Percentiles rank a stretch among this genome's conserved stretches.
These are phyloP conservation scores for Taenaris catops DNA, from an alignment of 2,888 invertebrate species.

Conservation along the genomic window DNA sequence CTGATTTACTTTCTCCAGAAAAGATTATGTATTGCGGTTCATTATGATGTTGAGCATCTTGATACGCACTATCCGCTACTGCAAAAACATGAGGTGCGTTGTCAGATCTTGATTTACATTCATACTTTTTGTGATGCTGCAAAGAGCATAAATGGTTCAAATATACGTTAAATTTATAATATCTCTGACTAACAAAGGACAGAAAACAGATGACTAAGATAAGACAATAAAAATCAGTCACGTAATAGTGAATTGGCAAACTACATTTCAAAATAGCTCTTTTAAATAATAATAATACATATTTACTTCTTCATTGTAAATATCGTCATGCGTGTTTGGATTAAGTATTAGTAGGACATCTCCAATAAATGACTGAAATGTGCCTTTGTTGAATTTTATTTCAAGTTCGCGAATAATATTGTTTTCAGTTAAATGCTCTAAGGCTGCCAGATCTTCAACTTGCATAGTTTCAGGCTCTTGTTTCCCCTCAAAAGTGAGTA, in stretches of 20 bases:
- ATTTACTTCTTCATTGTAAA: constrained; percentile 86
- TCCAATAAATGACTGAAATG: constrained; percentile 88
- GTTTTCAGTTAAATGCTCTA: constrained; percentile 87
- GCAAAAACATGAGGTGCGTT: constrained; percentile 95
- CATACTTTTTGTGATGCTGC: constrained; percentile 89
- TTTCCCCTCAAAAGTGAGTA: constrained; percentile 70
- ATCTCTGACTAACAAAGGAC: no score
- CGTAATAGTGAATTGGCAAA: no score
- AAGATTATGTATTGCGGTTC: constrained; percentile 92
- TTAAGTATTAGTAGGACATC: constrained; percentile 89
- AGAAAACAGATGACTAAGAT: no score
- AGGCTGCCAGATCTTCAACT: constrained; percentile 90
- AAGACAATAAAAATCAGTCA: no score
- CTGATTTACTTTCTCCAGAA: constrained; percentile 94
- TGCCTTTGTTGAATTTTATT: constrained; percentile 83
- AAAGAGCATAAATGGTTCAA: no score
- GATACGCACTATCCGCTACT: constrained; percentile 93
- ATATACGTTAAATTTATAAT: no score
- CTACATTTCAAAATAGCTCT: no score
- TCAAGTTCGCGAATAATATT: constrained; percentile 84
- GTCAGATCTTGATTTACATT: constrained; percentile 91
- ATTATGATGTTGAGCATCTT: constrained; percentile 93
- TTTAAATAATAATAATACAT: not conserved
- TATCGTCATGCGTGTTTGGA: constrained; percentile 86
- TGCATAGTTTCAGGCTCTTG: constrained; percentile 85